Percentiles rank a stretch among this genome's conserved stretches.
phyloP scores from a whole-genome alignment of 2,888 invertebrate species.

The Calameuta pallipes region DNA sequence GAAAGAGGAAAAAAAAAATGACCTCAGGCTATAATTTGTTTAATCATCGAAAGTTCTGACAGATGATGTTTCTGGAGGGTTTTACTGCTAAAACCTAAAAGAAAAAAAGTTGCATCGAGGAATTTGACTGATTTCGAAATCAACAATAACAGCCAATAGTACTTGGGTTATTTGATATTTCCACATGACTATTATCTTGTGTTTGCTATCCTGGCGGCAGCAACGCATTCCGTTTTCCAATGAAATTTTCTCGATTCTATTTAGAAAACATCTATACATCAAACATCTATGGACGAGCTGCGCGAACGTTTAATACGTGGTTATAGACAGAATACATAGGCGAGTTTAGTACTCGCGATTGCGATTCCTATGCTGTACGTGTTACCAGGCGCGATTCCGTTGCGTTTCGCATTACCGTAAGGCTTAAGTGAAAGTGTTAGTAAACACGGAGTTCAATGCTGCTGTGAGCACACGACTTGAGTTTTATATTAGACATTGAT shows the following conservation, averaged over 20 bases:
- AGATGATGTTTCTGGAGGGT: neutral
- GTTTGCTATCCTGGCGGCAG: neutral
- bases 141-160: neutral
- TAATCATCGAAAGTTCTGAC: neutral
- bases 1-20: no score
- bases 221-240: neutral
- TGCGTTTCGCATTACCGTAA: neutral
- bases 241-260: neutral
- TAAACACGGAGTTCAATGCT: constrained; percentile 9
- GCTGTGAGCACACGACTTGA: neutral
- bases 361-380: neutral
- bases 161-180: neutral
- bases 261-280: neutral
- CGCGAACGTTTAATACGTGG: neutral
- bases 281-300: neutral
- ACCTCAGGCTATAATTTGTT: neutral
- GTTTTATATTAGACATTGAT: neutral
- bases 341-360: neutral
- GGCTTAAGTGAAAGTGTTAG: constrained; percentile 1
- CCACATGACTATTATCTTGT: neutral
- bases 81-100: neutral
- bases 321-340: neutral
- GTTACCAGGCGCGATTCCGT: neutral
- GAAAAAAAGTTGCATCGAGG: neutral
- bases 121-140: neutral